Percentiles rank a stretch among this genome's conserved stretches.
Conservation (phyloP, 2,888 invertebrate genomes). For the Ormyrus rosae region DNA sequence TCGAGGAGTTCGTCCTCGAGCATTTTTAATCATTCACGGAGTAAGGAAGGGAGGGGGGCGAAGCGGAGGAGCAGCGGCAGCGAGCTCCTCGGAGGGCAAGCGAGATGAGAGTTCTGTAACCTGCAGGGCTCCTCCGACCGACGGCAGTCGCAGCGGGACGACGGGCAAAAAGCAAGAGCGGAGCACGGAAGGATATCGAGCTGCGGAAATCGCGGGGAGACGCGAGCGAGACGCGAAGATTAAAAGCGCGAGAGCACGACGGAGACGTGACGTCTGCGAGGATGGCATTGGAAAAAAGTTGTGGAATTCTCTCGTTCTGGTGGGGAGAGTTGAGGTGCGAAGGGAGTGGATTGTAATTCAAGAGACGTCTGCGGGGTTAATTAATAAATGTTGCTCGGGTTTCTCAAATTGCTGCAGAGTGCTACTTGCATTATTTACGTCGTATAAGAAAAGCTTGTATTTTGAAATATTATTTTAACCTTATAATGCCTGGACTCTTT, state of each 20-base stretch:
- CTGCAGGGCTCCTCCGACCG: constrained; percentile 24
- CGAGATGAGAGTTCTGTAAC: constrained; percentile 35
- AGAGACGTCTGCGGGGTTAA: too few species aligned
- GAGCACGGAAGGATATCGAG: neutral
- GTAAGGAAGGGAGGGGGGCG: neutral
- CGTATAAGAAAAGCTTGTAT: too few species aligned
- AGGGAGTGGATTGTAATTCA: neutral
- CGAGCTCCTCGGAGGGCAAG: constrained; percentile 5
- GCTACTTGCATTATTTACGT: too few species aligned
- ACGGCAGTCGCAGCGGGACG: neutral
- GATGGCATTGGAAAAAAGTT: neutral
- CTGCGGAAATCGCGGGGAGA: constrained; percentile 4
- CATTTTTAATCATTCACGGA: constrained; percentile 38
- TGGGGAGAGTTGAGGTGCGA: neutral
- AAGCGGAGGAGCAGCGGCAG: neutral
- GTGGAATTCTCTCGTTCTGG: too few species aligned
- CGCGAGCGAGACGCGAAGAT: constrained; percentile 22
- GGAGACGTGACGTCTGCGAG: too few species aligned
- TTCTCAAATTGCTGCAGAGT: too few species aligned
- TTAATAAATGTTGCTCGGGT: too few species aligned
- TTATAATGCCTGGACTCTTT: too few species aligned
- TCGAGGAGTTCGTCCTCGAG: constrained; percentile 1
- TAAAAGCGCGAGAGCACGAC: neutral
- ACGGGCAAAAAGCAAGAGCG: neutral
- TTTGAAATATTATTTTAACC: too few species aligned